Percentiles rank a stretch among this genome's conserved stretches.
These are phyloP conservation scores for Tychaedon coryphoeus DNA, from an alignment of 2,113 vertebrate genomes.

Conservation along the genomic window DNA sequence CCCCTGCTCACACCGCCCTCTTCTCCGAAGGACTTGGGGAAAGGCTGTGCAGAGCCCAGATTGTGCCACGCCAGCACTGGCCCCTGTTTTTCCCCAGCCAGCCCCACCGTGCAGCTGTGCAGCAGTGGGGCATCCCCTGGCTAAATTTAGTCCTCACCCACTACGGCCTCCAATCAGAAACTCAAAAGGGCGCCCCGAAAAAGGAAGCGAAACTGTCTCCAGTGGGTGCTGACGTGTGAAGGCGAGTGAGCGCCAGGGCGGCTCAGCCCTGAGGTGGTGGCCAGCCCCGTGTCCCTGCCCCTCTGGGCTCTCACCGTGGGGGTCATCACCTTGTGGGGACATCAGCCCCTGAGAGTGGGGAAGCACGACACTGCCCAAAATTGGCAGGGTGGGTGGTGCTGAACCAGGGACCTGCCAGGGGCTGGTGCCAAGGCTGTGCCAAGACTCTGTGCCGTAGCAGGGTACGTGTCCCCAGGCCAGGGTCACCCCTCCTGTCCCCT, in stretches of 20 bases:
- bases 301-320: accelerated
- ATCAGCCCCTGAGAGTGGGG: accelerated
- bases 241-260: accelerated
- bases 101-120: background rate
- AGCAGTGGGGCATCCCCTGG: background rate
- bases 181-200: background rate
- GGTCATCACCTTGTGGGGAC: background rate
- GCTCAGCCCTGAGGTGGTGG: background rate
- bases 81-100: background rate
- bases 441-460: background rate
- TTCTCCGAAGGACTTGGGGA: background rate
- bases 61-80: background rate
- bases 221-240: conserved; percentile 43
- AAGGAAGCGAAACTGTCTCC: conserved; percentile 13
- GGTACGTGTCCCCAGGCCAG: accelerated
- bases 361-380: background rate
- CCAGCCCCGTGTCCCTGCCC: background rate
- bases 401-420: no score
- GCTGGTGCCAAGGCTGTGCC: background rate
- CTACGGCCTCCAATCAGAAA: conserved; percentile 18
- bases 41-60: background rate
- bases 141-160: conserved; percentile 34
- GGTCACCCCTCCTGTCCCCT: background rate
- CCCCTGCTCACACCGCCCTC: accelerated
- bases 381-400: no score